Base-by-base conservation (phyloP, 2,113 vertebrate species). In the Tichodroma muraria region DNA sequence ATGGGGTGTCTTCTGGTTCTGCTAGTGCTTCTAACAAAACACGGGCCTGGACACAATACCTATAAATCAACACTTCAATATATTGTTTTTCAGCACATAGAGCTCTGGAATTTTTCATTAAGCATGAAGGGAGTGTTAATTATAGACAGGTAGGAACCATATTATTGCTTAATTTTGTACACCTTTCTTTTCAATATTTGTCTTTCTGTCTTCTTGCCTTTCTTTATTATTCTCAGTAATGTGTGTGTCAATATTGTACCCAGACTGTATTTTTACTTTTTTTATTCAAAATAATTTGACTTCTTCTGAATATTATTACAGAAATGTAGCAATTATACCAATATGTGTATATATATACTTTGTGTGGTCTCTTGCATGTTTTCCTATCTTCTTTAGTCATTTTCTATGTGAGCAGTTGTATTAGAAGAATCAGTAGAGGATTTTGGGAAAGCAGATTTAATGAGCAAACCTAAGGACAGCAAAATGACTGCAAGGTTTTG, bases 21-120 rank as follows among this genome's bases (percentile, higher is more conserved):
- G 44, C 19, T 79, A 25, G 47, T 63, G 40, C 28, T 90, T 88
- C 64, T 71, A 33, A 75, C 2, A 35, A 79, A 83, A 69, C 1
- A 0, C 3, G 5, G 35, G 24, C 28, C 40, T 80, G 42, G 13
- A 47, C 14, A 49, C 24, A 44, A 21, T 37, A 52, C 24, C 35
- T 85, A 0, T 64, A 69, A 95, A 78, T 75, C 42, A 90, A 64
- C 54, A 21, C 28, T 65, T 87, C 21, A 31, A 40, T 91, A 52
- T 93, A 14, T 78, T 97, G 78, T 95, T 91, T 96, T 96, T 88
- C 89, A 98, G 98, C 98, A 77, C 98, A 98, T 56, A 97, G 98
- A 97, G 98, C 96, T 82, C 94, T 98, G 93, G 97, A 98, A 85
- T 98, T 98, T 91, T 97, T 98, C 92, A 87, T 42, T 49, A 96